Conservation (phyloP, 1,140 invertebrate genomes). For the Agrilus planipennis region DNA sequence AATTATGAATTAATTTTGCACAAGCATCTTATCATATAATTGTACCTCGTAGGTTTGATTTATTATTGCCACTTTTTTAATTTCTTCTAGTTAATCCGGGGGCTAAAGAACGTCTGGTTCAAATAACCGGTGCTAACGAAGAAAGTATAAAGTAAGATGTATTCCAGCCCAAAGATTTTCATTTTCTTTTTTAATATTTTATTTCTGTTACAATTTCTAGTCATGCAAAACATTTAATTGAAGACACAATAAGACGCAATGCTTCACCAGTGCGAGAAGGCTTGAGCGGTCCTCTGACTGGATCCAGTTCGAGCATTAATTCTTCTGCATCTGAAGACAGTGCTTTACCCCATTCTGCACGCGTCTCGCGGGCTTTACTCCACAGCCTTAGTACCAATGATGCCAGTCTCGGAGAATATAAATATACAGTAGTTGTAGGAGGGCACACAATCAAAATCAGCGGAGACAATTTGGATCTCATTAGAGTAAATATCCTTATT, state of each 20-base stretch:
- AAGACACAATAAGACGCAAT: constrained; percentile 84
- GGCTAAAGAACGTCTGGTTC: constrained; percentile 82
- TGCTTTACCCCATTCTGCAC: constrained; percentile 26
- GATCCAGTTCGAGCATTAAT: constrained; percentile 52
- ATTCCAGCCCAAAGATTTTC: background rate
- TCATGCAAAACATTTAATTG: constrained; percentile 80
- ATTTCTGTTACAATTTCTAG: constrained; percentile 44
- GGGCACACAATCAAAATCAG: constrained; percentile 72
- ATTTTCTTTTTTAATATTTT: constrained; percentile 1
- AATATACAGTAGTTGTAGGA: constrained; percentile 72
- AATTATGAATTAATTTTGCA: too few species aligned
- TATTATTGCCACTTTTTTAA: too few species aligned
- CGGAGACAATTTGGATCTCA: constrained; percentile 68
- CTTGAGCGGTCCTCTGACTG: constrained; percentile 45
- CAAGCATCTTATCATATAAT: too few species aligned
- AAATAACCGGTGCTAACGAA: constrained; percentile 83
- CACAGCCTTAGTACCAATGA: constrained; percentile 75
- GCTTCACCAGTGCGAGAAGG: constrained; percentile 68
- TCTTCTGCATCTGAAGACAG: constrained; percentile 65
- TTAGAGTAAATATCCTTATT: constrained; percentile 46
- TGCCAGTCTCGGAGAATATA: constrained; percentile 72
- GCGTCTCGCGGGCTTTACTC: constrained; percentile 45
- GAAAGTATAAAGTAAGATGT: constrained; percentile 75
- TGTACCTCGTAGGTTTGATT: too few species aligned
- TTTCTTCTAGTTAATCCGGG: constrained; percentile 70